A percentile compares a stretch with the other conserved stretches of the same genome.
Evolutionary conservation across 2,113 vertebrate species (phyloP).

Genomic region (Sminthopsis crassicaudata): DNA sequence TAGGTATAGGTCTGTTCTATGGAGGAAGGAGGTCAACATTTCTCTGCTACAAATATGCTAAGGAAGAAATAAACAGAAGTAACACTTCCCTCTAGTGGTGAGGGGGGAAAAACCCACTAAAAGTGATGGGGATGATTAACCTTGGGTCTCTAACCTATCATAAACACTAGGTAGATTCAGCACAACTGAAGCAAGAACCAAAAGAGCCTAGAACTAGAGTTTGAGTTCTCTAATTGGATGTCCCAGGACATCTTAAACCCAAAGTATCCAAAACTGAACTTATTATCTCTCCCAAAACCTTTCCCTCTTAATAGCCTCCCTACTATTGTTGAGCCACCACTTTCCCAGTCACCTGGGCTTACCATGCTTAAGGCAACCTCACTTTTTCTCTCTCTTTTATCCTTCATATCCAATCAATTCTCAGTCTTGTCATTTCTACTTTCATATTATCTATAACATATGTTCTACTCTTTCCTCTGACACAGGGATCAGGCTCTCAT

Average conservation of each 20-base stretch:
- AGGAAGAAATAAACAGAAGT: neutral
- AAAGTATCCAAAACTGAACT: neutral
- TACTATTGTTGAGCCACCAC: neutral
- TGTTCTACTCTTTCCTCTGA: neutral
- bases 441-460: neutral
- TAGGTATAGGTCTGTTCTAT: neutral
- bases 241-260: neutral
- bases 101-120: neutral
- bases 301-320: neutral
- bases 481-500: neutral
- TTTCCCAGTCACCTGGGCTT: neutral
- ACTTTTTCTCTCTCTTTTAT: neutral
- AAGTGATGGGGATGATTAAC: neutral
- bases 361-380: neutral
- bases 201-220: neutral
- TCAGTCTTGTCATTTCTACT: neutral
- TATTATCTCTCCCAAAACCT: neutral
- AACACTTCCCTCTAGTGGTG: neutral
- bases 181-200: neutral
- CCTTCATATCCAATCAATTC: neutral
- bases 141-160: neutral
- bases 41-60: neutral
- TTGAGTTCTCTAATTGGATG: neutral
- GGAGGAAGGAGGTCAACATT: neutral
- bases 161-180: neutral